These are phyloP conservation scores for Mola mola DNA, from an alignment of 2,113 vertebrate species.

Conservation along the genomic window DNA sequence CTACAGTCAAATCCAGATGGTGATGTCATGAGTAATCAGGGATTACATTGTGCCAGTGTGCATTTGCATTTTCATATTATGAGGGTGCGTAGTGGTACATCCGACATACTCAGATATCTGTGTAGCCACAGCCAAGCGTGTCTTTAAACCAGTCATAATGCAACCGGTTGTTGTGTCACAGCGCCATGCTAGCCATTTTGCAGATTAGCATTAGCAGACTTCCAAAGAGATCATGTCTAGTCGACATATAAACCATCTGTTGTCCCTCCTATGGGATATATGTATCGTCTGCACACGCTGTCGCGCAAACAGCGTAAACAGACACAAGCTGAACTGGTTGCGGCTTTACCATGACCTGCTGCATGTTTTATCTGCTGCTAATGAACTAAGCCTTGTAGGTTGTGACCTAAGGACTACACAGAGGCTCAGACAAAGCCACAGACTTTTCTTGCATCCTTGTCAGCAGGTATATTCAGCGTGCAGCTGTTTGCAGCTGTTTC, in stretches of 20 bases:
- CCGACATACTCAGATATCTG: slow-evolving; percentile 2
- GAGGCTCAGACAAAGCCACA: slow-evolving; percentile 38
- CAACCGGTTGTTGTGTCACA: slow-evolving; percentile 10
- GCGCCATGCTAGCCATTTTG: background rate
- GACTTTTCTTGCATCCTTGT: background rate
- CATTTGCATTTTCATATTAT: slow-evolving; percentile 26
- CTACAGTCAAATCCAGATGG: slow-evolving; percentile 35
- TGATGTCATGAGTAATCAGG: slow-evolving; percentile 64
- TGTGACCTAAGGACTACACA: slow-evolving; percentile 31
- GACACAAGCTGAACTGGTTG: background rate
- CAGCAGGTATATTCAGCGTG: background rate
- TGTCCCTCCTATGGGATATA: slow-evolving; percentile 29
- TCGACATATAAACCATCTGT: slow-evolving; percentile 43
- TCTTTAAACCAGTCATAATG: background rate
- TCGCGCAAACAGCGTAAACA: slow-evolving; percentile 21
- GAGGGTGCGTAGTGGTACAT: slow-evolving; percentile 4
- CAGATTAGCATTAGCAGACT: slow-evolving; percentile 36
- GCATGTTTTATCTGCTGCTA: slow-evolving; percentile 48
- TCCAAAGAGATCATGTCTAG: slow-evolving; percentile 43
- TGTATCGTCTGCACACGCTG: slow-evolving; percentile 32
- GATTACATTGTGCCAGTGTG: slow-evolving; percentile 41
- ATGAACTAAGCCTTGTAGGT: slow-evolving; percentile 40
- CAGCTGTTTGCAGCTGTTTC: slow-evolving; percentile 11
- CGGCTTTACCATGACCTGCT: slow-evolving; percentile 28
- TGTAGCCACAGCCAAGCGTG: background rate